Base-by-base conservation (phyloP, 2,888 invertebrate genomes). In the Sphinx pinastri region DNA sequence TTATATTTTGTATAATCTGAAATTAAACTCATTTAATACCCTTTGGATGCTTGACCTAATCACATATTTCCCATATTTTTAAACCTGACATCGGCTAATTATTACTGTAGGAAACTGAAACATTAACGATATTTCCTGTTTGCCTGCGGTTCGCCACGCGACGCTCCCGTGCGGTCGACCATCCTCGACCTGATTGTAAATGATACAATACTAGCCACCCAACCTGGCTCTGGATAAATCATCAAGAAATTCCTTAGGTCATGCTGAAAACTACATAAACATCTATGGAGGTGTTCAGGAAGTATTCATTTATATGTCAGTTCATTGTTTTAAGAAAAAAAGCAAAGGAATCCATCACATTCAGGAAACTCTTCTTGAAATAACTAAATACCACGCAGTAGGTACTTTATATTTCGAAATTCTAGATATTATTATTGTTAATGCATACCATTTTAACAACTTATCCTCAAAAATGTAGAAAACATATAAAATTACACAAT, bases 141-240 rank as follows among this genome's bases (percentile, higher is more conserved):
- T 60, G 60, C 55, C 11, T 55, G 55, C 55, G 55, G 55, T 55
- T 47, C 16, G 45, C 60, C 16, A 47, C 16, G 60, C 60, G 60
- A 16, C 60, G 60, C 60, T 60, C 12, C 60, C 45, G 60, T 60
- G 60, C 45, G 60, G 60, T 60, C 16, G 16, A 11, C 10, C 47
- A 60, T 60, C 60, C 60, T 47, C 47, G 60, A 59, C 59, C 59
- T 60, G 19, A 45, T n/a, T 45, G 60, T 60, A 60, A 60, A 45
- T 60, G 45, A 60, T 60, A 60, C 55, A 55, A 51, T 14, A 2
- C n/a, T 14, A 31, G 12, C 7, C 7, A 45, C 16, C 16, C 12
- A 11, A 5, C 4, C 59, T 14, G 10, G 19, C 58, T 38, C 6
- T 38, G 14, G 12, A 12, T 38, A 3, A n/a, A 31, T 10, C 11